Evolutionary conservation across 2,797 vertebrate species (phyloP), one percentile per base, ranked within the genome.

Genomic region (Cuniculus paca): DNA sequence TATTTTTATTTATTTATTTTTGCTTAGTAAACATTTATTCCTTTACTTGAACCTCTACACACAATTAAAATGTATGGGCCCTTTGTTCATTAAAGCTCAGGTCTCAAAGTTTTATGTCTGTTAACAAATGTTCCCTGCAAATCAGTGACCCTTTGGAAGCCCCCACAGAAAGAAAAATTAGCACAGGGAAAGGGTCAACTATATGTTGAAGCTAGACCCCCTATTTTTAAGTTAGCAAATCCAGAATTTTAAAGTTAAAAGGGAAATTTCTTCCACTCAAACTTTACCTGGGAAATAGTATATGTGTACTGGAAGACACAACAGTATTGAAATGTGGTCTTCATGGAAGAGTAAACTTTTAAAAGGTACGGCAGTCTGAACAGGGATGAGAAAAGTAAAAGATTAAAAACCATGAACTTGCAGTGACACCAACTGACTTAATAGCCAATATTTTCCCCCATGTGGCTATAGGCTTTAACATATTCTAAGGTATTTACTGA

Each of bases 21-120:
- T n/a, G n/a, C n/a, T 96, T 94, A 86, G 88, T 22, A 95, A 56
- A 96, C 82, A 93, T 96, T 97, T 97, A 96, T 97, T 96, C 90
- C 87, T 93, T 96, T 86, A 90, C 50, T 68, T 78, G 20, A 97
- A 97, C 65, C 10, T 95, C 93, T 87, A 97, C 58, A 97, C 60
- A 96, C 63, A 97, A 50, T 84, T 31, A 85, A 68, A 88, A 93
- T 54, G 17, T 54, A 54, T 54, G 52, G 52, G 16, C 17, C 52
- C 52, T 48, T 48, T 48, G 45, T 48, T 48, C 45, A 48, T 48
- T 48, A 48, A 48, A 48, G 45, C 45, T 48, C 45, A 48, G 45
- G 9, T 48, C 45, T 48, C 45, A 48, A n/a, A n/a, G 10, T 75
- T 95, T 78, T 75, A 48, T 48, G 63, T 63, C 45, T 75, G 72